Evolutionary conservation across 2,113 vertebrate species (phyloP).

Genomic region (Phyllostomus discolor): DNA sequence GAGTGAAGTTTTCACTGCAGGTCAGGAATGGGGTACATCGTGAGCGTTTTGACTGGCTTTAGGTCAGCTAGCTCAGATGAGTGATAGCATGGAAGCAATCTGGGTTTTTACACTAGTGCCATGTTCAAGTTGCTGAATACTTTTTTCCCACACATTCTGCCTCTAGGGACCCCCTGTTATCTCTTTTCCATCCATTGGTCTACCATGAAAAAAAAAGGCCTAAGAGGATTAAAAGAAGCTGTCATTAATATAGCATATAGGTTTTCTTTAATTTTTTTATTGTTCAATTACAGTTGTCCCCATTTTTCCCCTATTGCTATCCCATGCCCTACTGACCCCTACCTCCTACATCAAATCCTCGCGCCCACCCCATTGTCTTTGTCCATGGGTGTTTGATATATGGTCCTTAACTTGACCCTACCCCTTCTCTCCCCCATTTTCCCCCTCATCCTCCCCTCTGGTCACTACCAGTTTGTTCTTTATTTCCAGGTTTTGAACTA

Average conservation of each 20-base stretch:
- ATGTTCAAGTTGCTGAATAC: not conserved
- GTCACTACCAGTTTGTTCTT: too few relatives aligned
- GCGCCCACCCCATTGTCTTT: too few relatives aligned
- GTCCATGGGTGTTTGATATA: too few relatives aligned
- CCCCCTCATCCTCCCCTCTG: too few relatives aligned
- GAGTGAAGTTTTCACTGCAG: not conserved
- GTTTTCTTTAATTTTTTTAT: not conserved
- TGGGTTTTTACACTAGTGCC: not conserved
- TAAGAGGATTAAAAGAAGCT: not conserved
- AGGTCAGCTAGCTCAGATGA: not conserved
- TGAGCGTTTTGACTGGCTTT: not conserved
- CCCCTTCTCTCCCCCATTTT: too few relatives aligned
- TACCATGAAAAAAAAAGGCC: not conserved
- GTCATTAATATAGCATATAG: not conserved
- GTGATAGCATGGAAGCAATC: not conserved
- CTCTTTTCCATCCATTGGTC: not conserved
- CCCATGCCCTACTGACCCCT: too few relatives aligned
- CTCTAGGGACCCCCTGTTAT: not conserved
- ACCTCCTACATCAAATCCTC: too few relatives aligned
- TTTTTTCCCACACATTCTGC: accelerated
- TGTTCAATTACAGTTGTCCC: too few relatives aligned
- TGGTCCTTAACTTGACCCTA: too few relatives aligned
- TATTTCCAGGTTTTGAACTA: not conserved
- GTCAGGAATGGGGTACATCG: not conserved
- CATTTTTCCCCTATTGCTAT: too few relatives aligned